phyloP scores from a whole-genome alignment of 2,113 vertebrate species.

The Elachura formosa region DNA sequence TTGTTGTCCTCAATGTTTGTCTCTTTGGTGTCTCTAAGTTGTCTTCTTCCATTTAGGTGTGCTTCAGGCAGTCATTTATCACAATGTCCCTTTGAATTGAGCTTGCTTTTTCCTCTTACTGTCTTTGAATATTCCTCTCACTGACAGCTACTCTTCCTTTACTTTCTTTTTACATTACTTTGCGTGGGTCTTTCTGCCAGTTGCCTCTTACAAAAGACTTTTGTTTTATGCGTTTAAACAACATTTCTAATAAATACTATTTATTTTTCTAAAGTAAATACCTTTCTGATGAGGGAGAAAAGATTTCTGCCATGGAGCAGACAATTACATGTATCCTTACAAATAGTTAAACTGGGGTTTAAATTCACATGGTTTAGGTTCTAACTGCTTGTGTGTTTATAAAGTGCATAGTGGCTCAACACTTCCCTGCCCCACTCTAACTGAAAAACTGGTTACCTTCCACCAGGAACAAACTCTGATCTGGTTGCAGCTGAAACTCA shows the following conservation, averaged over 20 bases:
- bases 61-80: neutral
- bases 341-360: neutral
- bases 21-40: neutral
- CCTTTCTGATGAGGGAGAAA: neutral
- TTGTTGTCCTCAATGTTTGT: neutral
- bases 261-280: neutral
- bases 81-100: neutral
- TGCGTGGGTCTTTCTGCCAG: neutral
- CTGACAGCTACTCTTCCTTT: constrained; percentile 18
- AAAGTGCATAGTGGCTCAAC: neutral
- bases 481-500: neutral
- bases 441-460: neutral
- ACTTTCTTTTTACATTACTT: neutral
- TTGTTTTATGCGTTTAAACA: neutral
- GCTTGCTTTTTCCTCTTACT: neutral
- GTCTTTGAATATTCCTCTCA: neutral
- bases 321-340: neutral
- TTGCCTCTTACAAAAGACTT: neutral
- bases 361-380: neutral
- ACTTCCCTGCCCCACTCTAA: neutral
- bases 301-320: neutral
- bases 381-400: neutral
- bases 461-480: neutral
- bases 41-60: neutral
- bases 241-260: neutral